Evolutionary conservation across 1,140 invertebrate genomes (phyloP), one percentile per base, ranked within the genome.

Genomic region (Penaeus indicus): DNA sequence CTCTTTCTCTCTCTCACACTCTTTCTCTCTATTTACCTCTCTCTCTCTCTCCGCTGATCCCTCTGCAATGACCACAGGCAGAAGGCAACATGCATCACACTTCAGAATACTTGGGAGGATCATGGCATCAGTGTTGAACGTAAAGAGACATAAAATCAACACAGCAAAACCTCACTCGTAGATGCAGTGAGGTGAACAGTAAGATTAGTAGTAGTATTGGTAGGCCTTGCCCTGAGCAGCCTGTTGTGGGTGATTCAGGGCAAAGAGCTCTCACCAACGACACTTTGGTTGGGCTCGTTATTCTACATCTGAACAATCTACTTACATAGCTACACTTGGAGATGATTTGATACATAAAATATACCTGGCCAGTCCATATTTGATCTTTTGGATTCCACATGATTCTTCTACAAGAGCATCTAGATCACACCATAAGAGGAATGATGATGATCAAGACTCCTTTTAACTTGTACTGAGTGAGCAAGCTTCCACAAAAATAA

Each of bases 351-450:
- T 88, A 88, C 81, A 84, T 84, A 84, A 88, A 88, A 88, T 88
- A 88, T 88, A 88, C 81, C 86, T 88, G 86, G 86, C 86, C 86
- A 84, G 86, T 88, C 86, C 86, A 83, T 84, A 84, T 88, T 88
- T 88, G 86, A 88, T 88, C 80, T 88, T 88, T 88, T 88, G 62
- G 47, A 83, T 64, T 86, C 75, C 25, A 60, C 72, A 77, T 63
- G 47, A 21, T 78, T 38, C 47, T 78, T 85, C 72, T 64, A 72
- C 75, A 79, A 79, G 84, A 86, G 60, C 84, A 79, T 72, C 72
- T 79, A 67, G 63, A 67, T 84, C 69, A 84, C 64, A 67, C 42
- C 32, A 67, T 69, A 47, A 69, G 54, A 16, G 54, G 64, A 86
- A 86, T 54, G 38, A 63, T 47, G 75, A 62, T 86, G 75, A 86